Percentiles rank a stretch among this genome's conserved stretches.
phyloP scores from a whole-genome alignment of 2,797 vertebrate species.

The Megalops cyprinoides region DNA sequence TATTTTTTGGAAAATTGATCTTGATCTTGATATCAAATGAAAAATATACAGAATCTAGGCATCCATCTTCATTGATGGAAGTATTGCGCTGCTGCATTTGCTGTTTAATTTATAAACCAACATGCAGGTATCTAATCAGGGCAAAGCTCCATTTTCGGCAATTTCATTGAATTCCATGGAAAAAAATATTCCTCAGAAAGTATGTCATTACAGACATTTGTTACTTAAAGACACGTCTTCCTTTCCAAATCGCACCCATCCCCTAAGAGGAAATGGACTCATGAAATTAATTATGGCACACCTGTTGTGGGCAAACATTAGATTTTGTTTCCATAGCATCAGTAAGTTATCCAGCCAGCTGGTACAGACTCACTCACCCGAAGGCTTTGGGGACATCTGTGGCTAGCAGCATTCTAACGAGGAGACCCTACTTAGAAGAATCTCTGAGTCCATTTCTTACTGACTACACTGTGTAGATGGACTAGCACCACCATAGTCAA shows the following conservation, averaged over 20 bases:
- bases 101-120: not conserved
- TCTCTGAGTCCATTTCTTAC: too few species aligned
- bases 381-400: not conserved
- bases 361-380: not conserved
- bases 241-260: slow-evolving; percentile 4
- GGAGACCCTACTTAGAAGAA: not conserved
- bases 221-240: slow-evolving; percentile 8
- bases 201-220: not conserved
- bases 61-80: too few species aligned
- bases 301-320: slow-evolving; percentile 8
- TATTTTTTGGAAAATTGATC: too few species aligned
- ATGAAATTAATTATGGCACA: not conserved
- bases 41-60: too few species aligned
- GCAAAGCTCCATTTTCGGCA: not conserved
- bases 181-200: not conserved
- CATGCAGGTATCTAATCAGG: not conserved
- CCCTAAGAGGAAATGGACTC: not conserved
- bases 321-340: slow-evolving; percentile 9
- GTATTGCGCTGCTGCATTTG: too few species aligned
- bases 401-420: slow-evolving; percentile 16
- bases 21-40: too few species aligned
- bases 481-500: too few species aligned
- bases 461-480: too few species aligned
- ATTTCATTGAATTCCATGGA: not conserved
- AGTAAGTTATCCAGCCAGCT: slow-evolving; percentile 2